Conservation (phyloP, 2,888 invertebrate species). For the Kuschelorhynchus macadamiae region DNA sequence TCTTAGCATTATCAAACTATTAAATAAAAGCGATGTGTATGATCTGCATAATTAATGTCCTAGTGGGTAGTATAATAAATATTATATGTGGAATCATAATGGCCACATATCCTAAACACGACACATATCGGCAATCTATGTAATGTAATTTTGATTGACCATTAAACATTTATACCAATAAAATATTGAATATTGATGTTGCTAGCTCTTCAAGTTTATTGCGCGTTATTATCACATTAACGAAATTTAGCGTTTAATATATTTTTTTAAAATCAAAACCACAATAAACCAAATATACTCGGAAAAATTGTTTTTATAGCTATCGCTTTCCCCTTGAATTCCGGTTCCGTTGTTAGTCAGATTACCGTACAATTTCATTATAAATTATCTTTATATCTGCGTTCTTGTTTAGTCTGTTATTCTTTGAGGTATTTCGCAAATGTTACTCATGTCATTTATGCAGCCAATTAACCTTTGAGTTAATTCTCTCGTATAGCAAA, state of each 20-base stretch:
- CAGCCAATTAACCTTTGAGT: no score
- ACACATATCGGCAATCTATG: slow-evolving; percentile 25
- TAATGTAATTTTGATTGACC: slow-evolving; percentile 34
- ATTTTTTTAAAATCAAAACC: no score
- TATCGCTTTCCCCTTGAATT: no score
- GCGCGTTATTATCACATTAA: slow-evolving; percentile 17
- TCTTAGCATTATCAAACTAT: slow-evolving; percentile 35
- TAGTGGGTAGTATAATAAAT: slow-evolving; percentile 38
- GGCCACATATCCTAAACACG: slow-evolving; percentile 30
- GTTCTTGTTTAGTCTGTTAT: no score
- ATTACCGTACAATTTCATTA: no score
- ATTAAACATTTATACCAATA: slow-evolving; percentile 30
- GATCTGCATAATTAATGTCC: slow-evolving; percentile 40
- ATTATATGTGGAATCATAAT: slow-evolving; percentile 29
- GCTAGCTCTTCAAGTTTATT: slow-evolving; percentile 24
- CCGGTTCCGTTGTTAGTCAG: no score
- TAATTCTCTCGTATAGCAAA: no score
- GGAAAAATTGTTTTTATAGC: no score
- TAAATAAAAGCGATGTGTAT: slow-evolving; percentile 34
- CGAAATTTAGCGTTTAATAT: slow-evolving; percentile 17
- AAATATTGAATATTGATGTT: slow-evolving; percentile 25
- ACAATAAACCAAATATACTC: no score
- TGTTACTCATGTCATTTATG: no score
- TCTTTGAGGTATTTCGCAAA: no score
- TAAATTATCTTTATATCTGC: no score